Base-by-base conservation (phyloP, 2,888 invertebrate genomes). In the Pyralis farinalis region DNA sequence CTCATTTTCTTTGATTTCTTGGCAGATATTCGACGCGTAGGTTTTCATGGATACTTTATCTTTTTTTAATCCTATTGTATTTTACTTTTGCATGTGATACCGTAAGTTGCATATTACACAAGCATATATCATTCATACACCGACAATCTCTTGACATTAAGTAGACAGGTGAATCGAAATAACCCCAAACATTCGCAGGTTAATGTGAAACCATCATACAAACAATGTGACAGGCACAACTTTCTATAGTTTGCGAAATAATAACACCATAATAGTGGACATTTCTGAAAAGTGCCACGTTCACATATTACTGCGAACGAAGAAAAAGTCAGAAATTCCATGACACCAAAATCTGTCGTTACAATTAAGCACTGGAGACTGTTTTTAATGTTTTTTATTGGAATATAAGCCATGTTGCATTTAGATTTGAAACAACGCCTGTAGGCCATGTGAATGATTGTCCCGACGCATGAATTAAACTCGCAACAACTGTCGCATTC, bases 151-250 rank as follows among this genome's bases (percentile, higher is more conserved):
- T 49, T 66, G 68, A 65, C 67, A 68, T 68, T 65, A 62, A 65
- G 47, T 51, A 62, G 72, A 72, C 76, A 71, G 59, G 62, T 70
- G 71, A 77, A 74, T 74, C 55, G 66, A 59, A 53, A 58, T 51
- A 60, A 55, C 64, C 63, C n/a, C 52, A 72, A 76, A 77, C 53
- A 50, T 55, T 63, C 60, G 55, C 64, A 43, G 47, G 49, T 43
- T 51, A 53, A 71, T 54, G 68, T 50, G 66, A 73, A 69, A 57
- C 54, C 64, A 69, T 66, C 70, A 70, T 43, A 62, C 48, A 54
- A 58, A 76, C 74, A 76, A 78, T 75, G 53, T 63, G 71, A 75
- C 71, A 69, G 47, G 43, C 50, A 54, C 40, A 56, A 55, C 71
- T 77, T 75, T 75, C 74, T 68, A 63, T 44, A 35, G 33, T 45